A percentile compares a stretch with the other conserved stretches of the same genome.
Evolutionary conservation across 2,113 vertebrate species (phyloP).

Genomic region (Haemorhous mexicanus): DNA sequence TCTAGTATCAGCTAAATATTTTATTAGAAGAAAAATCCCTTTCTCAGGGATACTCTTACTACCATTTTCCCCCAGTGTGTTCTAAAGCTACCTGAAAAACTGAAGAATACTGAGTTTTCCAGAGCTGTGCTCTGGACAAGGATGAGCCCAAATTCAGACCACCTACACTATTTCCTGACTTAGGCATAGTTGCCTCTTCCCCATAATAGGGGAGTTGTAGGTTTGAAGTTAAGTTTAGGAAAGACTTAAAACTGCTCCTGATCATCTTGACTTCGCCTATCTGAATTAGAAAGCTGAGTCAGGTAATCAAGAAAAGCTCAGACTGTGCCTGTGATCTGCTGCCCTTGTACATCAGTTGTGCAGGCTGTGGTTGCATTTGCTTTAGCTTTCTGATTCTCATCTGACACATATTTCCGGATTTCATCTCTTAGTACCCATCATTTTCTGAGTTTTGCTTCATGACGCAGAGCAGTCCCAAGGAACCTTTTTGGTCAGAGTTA

Average conservation of each 20-base stretch:
- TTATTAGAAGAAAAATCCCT: neutral
- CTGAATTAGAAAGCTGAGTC: neutral
- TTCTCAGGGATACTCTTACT: neutral
- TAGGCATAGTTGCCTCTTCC: neutral
- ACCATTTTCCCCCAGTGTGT: neutral
- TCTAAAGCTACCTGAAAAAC: neutral
- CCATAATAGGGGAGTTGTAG: neutral
- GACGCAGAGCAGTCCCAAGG: neutral
- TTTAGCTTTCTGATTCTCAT: neutral
- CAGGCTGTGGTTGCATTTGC: neutral
- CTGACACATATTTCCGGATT: neutral
- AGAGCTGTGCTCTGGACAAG: neutral
- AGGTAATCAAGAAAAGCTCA: neutral
- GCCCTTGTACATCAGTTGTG: neutral
- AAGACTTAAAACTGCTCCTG: neutral
- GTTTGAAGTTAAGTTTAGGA: neutral
- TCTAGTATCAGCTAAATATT: slow-evolving; percentile 26
- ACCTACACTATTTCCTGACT: neutral
- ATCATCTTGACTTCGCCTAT: neutral
- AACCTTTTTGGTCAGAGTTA: neutral
- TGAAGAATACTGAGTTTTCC: neutral
- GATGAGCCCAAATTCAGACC: neutral
- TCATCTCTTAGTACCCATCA: neutral
- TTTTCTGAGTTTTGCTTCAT: neutral
- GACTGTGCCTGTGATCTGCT: neutral